These are phyloP conservation scores for Apodemia hepburni DNA, from an alignment of 2,888 invertebrate species.

Conservation along the genomic window DNA sequence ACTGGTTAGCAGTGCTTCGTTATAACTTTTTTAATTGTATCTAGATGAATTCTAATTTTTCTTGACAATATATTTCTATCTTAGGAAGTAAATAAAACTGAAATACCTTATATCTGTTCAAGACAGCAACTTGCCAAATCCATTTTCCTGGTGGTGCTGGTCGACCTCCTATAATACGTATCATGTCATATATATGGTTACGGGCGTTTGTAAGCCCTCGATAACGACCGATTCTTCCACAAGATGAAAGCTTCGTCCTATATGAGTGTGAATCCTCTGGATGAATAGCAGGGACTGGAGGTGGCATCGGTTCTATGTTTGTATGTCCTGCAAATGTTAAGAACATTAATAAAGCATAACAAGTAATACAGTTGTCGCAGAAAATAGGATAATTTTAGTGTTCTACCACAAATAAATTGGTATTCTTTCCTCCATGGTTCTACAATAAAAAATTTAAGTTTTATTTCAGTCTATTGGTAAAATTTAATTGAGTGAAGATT, in stretches of 20 bases:
- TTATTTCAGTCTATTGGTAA: too few species aligned
- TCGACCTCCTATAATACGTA: conserved; percentile 93
- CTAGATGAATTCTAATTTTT: background rate
- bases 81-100: background rate
- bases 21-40: background rate
- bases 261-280: conserved; percentile 47
- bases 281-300: conserved; percentile 53
- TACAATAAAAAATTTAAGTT: too few species aligned
- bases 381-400: too few species aligned
- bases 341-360: background rate
- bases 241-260: conserved; percentile 39
- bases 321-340: conserved; percentile 17
- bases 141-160: conserved; percentile 90
- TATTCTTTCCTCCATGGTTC: too few species aligned
- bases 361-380: too few species aligned
- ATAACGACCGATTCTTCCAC: conserved; percentile 57
- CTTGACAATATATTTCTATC: background rate
- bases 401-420: too few species aligned
- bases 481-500: too few species aligned
- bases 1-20: background rate
- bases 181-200: conserved; percentile 77
- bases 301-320: conserved; percentile 50
- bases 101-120: conserved; percentile 89
- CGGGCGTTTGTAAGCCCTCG: conserved; percentile 46
- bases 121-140: conserved; percentile 97